A percentile compares a stretch with the other conserved stretches of the same genome.
phyloP scores from a whole-genome alignment of 2,797 vertebrate species.

The Cryptoprocta ferox region DNA sequence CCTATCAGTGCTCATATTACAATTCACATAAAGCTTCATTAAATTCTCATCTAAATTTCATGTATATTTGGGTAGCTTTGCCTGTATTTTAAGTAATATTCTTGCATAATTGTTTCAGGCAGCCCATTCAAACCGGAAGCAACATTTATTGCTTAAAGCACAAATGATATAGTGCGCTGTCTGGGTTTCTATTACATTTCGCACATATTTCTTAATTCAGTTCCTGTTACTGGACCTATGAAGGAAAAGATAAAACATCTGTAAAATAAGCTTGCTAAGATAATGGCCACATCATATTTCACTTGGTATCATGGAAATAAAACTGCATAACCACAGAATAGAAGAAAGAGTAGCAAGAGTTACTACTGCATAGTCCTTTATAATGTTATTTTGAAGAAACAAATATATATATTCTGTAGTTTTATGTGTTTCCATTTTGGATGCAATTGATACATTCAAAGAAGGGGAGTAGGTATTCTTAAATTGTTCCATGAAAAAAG shows the following conservation, averaged over 20 bases:
- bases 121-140: conserved; percentile 42
- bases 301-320: conserved; percentile 27
- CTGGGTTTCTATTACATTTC: conserved; percentile 17
- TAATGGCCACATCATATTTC: conserved; percentile 11
- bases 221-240: background rate
- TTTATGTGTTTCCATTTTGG: conserved; percentile 12
- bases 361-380: background rate
- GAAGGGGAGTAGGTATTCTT: background rate
- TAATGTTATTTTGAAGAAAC: conserved; percentile 9
- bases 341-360: background rate
- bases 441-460: background rate
- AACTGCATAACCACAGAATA: background rate
- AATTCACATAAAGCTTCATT: conserved; percentile 65
- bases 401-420: background rate
- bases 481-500: background rate
- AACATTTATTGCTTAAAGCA: conserved; percentile 29
- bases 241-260: conserved; percentile 40
- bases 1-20: conserved; percentile 47
- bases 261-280: conserved; percentile 35
- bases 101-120: conserved; percentile 59
- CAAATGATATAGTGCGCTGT: conserved; percentile 26
- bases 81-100: conserved; percentile 53
- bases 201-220: conserved; percentile 12
- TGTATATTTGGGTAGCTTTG: conserved; percentile 51
- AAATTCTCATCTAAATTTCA: conserved; percentile 51